Percentiles rank a stretch among this genome's conserved stretches.
Conservation (phyloP, 2,888 invertebrate species). For the Leucoma salicis region DNA sequence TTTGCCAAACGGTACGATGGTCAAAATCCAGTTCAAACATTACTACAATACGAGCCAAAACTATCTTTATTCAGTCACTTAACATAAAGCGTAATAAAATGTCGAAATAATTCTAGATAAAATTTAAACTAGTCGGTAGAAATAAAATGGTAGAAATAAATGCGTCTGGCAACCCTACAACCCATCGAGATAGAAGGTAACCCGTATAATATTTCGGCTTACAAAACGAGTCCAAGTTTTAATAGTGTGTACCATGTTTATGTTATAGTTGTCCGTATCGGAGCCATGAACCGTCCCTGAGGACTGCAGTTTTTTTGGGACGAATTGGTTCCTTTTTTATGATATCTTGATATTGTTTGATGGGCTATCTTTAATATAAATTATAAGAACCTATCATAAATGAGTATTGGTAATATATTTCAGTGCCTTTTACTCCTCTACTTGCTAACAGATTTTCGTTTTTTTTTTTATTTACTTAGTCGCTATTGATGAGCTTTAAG, state of each 20-base stretch:
- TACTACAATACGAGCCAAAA: slow-evolving; percentile 7
- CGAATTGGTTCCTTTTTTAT: slow-evolving; percentile 21
- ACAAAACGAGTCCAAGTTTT: slow-evolving; percentile 81
- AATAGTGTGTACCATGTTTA: slow-evolving; percentile 80
- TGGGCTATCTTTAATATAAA: neutral
- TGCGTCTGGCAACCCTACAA: slow-evolving; percentile 67
- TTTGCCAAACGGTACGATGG: too few relatives aligned
- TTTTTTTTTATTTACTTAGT: too few relatives aligned
- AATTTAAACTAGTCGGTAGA: slow-evolving; percentile 46
- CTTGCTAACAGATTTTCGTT: too few relatives aligned
- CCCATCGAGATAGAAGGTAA: slow-evolving; percentile 69
- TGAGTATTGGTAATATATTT: too few relatives aligned
- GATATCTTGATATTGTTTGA: slow-evolving; percentile 14
- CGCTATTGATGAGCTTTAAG: too few relatives aligned
- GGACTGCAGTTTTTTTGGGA: slow-evolving; percentile 30
- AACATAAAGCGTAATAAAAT: slow-evolving; percentile 25
- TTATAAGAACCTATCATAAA: too few relatives aligned
- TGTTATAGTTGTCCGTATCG: slow-evolving; percentile 66
- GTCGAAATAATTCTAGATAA: slow-evolving; percentile 38
- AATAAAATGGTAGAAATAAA: slow-evolving; percentile 75
- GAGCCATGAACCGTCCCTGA: slow-evolving; percentile 51
- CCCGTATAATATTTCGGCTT: slow-evolving; percentile 81
- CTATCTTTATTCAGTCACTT: slow-evolving; percentile 4
- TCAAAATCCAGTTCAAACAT: neutral
- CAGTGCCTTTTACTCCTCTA: too few relatives aligned